A percentile compares a stretch with the other conserved stretches of the same genome.
These are phyloP conservation scores for Hydra vulgaris DNA, from an alignment of 30 jellyfish, hydroid and myxozoan genomes.

Conservation along the genomic window DNA sequence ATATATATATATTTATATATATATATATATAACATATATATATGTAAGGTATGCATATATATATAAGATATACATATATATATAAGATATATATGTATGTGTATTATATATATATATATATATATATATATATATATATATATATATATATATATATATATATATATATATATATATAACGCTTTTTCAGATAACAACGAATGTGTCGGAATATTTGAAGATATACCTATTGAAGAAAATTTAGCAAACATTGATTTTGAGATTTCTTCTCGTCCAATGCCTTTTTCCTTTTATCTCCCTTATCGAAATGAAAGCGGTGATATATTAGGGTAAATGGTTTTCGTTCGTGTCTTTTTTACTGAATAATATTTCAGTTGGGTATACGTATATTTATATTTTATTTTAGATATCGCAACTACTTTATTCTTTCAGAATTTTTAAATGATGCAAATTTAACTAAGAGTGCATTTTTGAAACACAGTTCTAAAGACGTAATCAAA, in stretches of 20 bases:
- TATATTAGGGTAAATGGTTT: slow-evolving; percentile 13
- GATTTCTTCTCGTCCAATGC: slow-evolving; percentile 7
- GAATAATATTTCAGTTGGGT: background rate
- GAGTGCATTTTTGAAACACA: background rate
- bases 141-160: too few species aligned
- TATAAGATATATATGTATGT: too few species aligned
- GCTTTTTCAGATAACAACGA: slow-evolving; percentile 18
- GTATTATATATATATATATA: too few species aligned
- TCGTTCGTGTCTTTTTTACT: too few species aligned
- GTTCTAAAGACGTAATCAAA: background rate
- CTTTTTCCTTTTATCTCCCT: slow-evolving; percentile 22
- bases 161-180: too few species aligned
- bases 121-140: too few species aligned
- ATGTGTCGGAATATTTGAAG: slow-evolving; percentile 29
- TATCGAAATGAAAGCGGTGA: slow-evolving; percentile 5
- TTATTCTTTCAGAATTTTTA: slow-evolving; percentile 14
- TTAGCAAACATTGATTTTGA: background rate
- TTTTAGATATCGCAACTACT: slow-evolving; percentile 13
- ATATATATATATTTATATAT: too few species aligned
- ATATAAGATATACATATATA: too few species aligned
- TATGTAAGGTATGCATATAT: too few species aligned
- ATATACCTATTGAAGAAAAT: slow-evolving; percentile 12
- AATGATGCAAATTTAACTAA: background rate
- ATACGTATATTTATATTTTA: background rate
- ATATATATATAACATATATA: too few species aligned